Conservation (phyloP, 2,797 vertebrate species). For the Denticeps clupeoides region DNA sequence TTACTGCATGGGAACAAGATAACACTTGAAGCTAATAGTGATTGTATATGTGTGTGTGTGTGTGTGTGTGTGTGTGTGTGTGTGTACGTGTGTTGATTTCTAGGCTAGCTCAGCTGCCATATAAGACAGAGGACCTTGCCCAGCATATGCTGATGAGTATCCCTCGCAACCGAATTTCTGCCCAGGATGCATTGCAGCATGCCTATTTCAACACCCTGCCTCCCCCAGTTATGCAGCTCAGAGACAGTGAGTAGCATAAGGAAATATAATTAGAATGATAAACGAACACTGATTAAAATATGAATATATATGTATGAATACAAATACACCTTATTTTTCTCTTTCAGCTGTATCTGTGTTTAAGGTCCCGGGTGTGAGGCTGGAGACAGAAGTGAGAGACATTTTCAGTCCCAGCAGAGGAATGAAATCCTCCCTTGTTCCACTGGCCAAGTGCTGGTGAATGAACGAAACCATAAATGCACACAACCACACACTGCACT, state of each 20-base stretch:
- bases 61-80: too few relatives aligned
- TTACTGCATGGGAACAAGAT: too few relatives aligned
- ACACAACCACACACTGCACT: not conserved
- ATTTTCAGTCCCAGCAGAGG: conserved; percentile 56
- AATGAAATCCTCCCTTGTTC: conserved; percentile 34
- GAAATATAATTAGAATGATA: conserved; percentile 6
- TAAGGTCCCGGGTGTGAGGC: conserved; percentile 67
- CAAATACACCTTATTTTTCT: conserved; percentile 21
- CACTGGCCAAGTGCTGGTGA: conserved; percentile 49
- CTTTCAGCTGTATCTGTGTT: conserved; percentile 71
- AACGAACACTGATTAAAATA: too few relatives aligned
- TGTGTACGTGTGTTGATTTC: not conserved
- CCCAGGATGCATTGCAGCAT: conserved; percentile 60
- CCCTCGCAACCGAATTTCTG: conserved; percentile 60
- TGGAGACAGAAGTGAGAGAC: conserved; percentile 75
- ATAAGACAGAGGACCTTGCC: conserved; percentile 70
- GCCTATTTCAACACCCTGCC: conserved; percentile 73
- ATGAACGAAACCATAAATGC: not conserved
- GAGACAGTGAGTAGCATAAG: conserved; percentile 58
- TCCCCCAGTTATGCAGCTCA: conserved; percentile 63
- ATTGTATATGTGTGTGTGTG: too few relatives aligned
- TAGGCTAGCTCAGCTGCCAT: conserved; percentile 66
- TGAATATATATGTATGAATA: too few relatives aligned
- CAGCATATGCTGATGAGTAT: conserved; percentile 63
- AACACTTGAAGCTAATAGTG: too few relatives aligned